Base-by-base conservation (phyloP, 2,888 invertebrate species). In the Nomada ruficornis region DNA sequence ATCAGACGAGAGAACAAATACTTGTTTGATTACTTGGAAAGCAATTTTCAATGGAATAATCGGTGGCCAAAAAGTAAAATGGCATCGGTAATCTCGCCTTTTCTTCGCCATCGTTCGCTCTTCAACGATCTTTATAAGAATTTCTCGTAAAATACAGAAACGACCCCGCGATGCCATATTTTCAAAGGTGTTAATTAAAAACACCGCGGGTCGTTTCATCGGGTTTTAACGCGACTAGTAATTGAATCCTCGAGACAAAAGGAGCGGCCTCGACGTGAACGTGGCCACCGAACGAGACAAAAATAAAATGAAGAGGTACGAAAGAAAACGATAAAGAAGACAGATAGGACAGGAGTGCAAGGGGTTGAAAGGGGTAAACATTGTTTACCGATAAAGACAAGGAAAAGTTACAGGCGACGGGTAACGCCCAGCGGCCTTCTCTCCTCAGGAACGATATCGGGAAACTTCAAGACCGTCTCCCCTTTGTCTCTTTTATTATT, bases 401-500 rank as follows among this genome's bases (percentile, higher is more conserved):
- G 85, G 75, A 77, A 75, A 86, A 86, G 87, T 86, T 86, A 71
- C 72, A 68, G 73, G 55, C 47, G 47, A 36, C 47, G 69, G 68
- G 72, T 47, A 18, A 60, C 63, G 69, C 74, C 64, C 74, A 57
- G 26, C 71, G 18, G 26, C 78, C 65, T 59, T 55, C 69, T 62
- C 65, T 75, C 65, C 65, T 60, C 73, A 1, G 29, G 26, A 55
- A 59, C 82, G 85, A 87, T 87, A 85, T 87, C 87, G 87, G 67
- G 82, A 85, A 87, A 87, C 76, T 87, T 81, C 62, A 44, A 47
- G 67, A 62, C 76, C 69, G 74, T 70, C 60, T 69, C 68, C 69
- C 65, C 64, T 77, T 72, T 82, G 77, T 83, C 85, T 69, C 81
- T 87, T 87, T 88, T 86, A 87, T 88, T 86, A 87, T 88, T 87